Base-by-base conservation (phyloP, 2,113 vertebrate genomes). In the Xerus inauris region DNA sequence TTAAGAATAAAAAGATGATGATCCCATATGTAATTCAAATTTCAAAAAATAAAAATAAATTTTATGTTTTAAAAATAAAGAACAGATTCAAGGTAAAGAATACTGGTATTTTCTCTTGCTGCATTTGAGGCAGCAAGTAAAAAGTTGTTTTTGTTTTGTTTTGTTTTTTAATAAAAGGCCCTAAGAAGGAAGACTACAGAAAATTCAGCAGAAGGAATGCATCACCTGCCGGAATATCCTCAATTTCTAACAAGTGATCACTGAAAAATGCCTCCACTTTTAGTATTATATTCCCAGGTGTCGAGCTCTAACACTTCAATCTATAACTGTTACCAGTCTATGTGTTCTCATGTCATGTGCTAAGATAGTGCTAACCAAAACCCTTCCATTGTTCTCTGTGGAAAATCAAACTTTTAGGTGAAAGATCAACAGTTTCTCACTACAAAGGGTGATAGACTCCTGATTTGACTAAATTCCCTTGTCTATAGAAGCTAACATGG, bases 351-450 rank as follows among this genome's bases (percentile, higher is more conserved):
- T 20, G 14, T 45, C 81, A 79, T 35, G 30, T 13, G 38, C 35
- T 30, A 77, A 62, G 22, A 59, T 16, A 76, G 76, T 75, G 16
- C 64, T 62, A 59, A 95, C 40, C 16, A 64, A 82, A 89, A 40
- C 26, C 51, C 49, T 87, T 82, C 51, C 57, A 45, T 16, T 26
- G 54, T 2, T 24, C 62, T 42, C 87, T 92, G 64, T 75, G 35
- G 17, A 92, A 95, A 79, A 87, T 42, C 47, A 84, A 86, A 17
- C 2, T 45, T 94, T 96, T 82, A 73, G 64, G 62, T 77, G n/a
- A 95, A 94, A 35, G 94, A 67, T 81, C 84, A 93, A 76, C 9
- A 83, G 13, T 65, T 94, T 92, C 30, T 91, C 5, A 64, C 14
- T 77, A 94, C 12, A 80, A 94, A 87, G 35, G 10, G 13, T 16